Base-by-base conservation (phyloP, 2,888 invertebrate species). In the Ephialtes manifestator region DNA sequence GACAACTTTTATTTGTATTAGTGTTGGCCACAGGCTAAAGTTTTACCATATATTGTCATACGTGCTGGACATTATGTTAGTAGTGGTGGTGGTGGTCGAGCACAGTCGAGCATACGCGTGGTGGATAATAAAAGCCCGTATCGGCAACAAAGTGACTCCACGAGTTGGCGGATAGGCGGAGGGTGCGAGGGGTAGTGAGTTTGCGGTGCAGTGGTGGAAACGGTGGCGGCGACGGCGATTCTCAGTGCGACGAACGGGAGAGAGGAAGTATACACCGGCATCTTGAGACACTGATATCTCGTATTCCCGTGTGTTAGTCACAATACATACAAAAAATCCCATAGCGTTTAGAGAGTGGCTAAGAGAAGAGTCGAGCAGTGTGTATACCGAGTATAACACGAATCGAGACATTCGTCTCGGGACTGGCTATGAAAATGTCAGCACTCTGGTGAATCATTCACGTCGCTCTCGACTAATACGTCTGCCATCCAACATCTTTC, bases 361-460 rank as follows among this genome's bases (percentile, higher is more conserved):
- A 10, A 24, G 24, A 24, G 55, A 5, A 1, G 10, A 2, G 11
- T 5, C 28, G 24, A 28, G 24, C 4, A 58, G 58, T 58, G 58
- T 58, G 58, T 58, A 58, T 55, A 55, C 53, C 53, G 53, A 55
- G 7, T 55, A 55, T 4, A 31, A 51, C 68, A 70, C 51, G 15
- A 75, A 72, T 55, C 46, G 78, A 81, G 81, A 86, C 86, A 86
- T 81, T 83, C 76, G 85, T 83, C 85, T 86, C 83, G 71, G 81
- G 53, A 67, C 77, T 76, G 83, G 77, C 63, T 70, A 81, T 83
- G 88, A 91, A 90, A 91, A 92, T 91, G 92, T 92, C 91, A 91
- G 90, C 88, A 86, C 82, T 80, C 76, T 90, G 90, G 89, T 92
- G 91, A 92, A 89, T 92, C 90, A 92, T 87, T 89, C 85, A 76